Base-by-base conservation (phyloP, 2,888 invertebrate genomes). In the Chirona hameri region DNA sequence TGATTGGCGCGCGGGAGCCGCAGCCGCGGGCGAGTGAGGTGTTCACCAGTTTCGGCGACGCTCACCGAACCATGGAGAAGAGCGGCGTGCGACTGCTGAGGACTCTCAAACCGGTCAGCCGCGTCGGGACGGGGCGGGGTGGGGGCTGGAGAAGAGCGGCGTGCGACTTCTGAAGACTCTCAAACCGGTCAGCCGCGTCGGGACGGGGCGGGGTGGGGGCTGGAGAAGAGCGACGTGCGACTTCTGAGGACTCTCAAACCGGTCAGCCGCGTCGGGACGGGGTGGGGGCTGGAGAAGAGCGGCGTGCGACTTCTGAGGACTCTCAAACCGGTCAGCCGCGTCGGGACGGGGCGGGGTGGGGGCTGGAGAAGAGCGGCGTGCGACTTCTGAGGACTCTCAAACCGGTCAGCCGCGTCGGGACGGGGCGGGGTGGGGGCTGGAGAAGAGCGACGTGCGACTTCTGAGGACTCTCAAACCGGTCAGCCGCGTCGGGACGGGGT, bases 21-120 rank as follows among this genome's bases (percentile, higher is more conserved):
- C 98, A 98, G 87, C 94, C 96, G 0, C 91, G 95, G 83, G 98
- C 98, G 0, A 97, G 97, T 52, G 97, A 98, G 87, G 97, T 98
- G 0, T 99, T 99, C 88, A 92, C 95, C 29, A 92, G 93, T 86
- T 98, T 99, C 88, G 98, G 97, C 0, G 97, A 98, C 86, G 94
- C 96, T 86, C 99, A 99, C 87, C 90, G 98, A 29, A 92, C 93
- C 86, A 92, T 99, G 90, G 98, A 98, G 87, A 94, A 95, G 87
- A 93, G 93, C 87, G 97, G 97, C 0, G 92, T 96, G 82, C 92
- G 92, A 84, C 95, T 97, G 93, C 89, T 98, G 81, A 96, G 97
- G 88, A 92, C 93, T 84, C 91, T 97, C 24, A 98, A 97, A 89
- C 98, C 98, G 57, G 97, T 95, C 87, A 39, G 39, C 2, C 39